Conservation (phyloP, 1,140 invertebrate genomes). For the Eurosta solidaginis region DNA sequence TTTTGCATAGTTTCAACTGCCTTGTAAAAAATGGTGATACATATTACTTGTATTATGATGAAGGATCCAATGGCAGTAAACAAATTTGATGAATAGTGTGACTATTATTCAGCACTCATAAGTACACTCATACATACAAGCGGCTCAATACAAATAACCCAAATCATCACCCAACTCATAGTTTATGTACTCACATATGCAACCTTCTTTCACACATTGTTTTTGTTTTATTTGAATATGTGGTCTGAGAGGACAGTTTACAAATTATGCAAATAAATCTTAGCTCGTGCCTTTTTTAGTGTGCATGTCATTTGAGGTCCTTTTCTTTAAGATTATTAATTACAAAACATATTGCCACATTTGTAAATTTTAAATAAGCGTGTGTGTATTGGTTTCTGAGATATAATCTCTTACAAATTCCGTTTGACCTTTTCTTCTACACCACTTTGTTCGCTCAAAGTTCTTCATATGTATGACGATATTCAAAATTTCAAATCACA, state of each 20-base stretch:
- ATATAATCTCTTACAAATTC: background rate
- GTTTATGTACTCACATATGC: background rate
- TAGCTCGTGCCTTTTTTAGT: background rate
- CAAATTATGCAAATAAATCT: conserved; percentile 31
- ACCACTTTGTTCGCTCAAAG: background rate
- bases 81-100: background rate
- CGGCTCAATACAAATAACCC: background rate
- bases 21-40: background rate
- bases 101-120: too few species aligned
- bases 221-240: background rate
- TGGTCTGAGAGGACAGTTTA: background rate
- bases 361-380: too few species aligned
- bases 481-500: too few species aligned
- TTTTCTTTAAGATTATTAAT: conserved; percentile 29
- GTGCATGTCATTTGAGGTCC: background rate
- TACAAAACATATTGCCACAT: conserved; percentile 6
- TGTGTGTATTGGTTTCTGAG: background rate
- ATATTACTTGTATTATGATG: background rate
- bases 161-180: background rate
- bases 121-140: background rate
- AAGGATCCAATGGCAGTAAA: background rate
- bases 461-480: background rate
- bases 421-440: background rate
- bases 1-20: background rate
- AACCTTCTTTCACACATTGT: background rate